Percentiles rank a stretch among this genome's conserved stretches.
Conservation (phyloP, 2,888 invertebrate species). For the Lycia hirtaria region DNA sequence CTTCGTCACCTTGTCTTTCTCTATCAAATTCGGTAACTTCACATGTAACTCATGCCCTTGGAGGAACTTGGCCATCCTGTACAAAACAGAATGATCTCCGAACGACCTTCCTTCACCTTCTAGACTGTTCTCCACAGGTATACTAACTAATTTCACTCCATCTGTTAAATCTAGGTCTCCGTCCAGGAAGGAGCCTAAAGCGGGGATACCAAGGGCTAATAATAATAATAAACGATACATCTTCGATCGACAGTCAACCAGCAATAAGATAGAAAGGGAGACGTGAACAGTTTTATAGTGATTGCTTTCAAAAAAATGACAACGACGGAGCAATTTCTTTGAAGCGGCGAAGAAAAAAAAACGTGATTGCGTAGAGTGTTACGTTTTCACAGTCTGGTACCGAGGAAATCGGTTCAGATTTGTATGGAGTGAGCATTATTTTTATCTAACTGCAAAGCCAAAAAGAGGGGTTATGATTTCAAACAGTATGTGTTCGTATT, state of each 20-base stretch:
- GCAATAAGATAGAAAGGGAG: slow-evolving; percentile 76
- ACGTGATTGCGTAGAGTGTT: slow-evolving; percentile 47
- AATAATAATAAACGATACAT: slow-evolving; percentile 66
- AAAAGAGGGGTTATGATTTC: no score
- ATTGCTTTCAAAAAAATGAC: slow-evolving; percentile 81
- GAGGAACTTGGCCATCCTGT: slow-evolving; percentile 87
- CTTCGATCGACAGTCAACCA: slow-evolving; percentile 59
- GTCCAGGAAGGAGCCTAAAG: slow-evolving; percentile 64
- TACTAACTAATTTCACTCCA: slow-evolving; percentile 87
- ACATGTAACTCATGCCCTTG: slow-evolving; percentile 90
- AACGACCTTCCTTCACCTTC: slow-evolving; percentile 76
- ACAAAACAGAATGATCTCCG: slow-evolving; percentile 84
- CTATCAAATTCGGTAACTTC: slow-evolving; percentile 88
- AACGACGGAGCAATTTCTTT: slow-evolving; percentile 64
- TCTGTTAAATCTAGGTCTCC: slow-evolving; percentile 86
- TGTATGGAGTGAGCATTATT: not conserved
- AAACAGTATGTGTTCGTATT: no score
- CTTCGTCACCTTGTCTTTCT: slow-evolving; percentile 87
- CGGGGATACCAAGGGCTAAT: slow-evolving; percentile 50
- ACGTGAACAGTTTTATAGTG: slow-evolving; percentile 70
- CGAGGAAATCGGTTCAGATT: slow-evolving; percentile 15
- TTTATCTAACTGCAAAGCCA: not conserved
- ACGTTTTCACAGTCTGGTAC: slow-evolving; percentile 44
- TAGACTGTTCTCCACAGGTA: slow-evolving; percentile 76
- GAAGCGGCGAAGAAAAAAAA: slow-evolving; percentile 49